Evolutionary conservation across 2,797 vertebrate genomes (phyloP), one percentile per base, ranked within the genome.

Genomic region (Mus spretus): DNA sequence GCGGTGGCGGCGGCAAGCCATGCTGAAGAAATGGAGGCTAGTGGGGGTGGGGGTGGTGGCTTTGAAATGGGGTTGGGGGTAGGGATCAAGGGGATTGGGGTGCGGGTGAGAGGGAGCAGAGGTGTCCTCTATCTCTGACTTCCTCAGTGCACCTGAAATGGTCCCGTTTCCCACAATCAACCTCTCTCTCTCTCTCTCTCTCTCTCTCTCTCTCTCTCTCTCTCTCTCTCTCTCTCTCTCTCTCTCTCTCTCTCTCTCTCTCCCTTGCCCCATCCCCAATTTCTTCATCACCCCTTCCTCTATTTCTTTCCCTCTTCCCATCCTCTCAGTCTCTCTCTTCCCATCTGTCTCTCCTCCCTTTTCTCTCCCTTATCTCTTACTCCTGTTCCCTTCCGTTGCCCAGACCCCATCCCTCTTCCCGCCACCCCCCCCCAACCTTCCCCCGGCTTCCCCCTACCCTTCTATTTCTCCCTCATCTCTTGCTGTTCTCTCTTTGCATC

Each of bases 21-120:
- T 75, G 97, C 97, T 89, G 97, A 89, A 97, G 97, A 89, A 90
- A 92, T 85, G 96, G 97, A 97, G 95, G 96, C 97, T 96, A 83
- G 96, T 96, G 96, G 87, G 95, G 97, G 97, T 93, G 94, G 94
- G 94, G 96, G 95, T 57, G 93, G 90, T 59, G 96, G 96, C 97
- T 96, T 80, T 57, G 96, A 92, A 80, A 96, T 94, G 96, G 96
- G 95, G 95, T 34, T 92, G 90, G 83, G 93, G 97, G 96, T 55
- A 79, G 72, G 89, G 80, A 65, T 4, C 53, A 1, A 82, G 82
- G 65, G 95, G 78, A 84, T 3, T n/a, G 80, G 86, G 93, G 37
- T 24, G 86, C 17, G 15, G 79, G 47, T 5, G 14, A 77, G 72
- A 95, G 89, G 82, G 83, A 70, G 65, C 77, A 14, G 72, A 95